Percentiles rank a stretch among this genome's conserved stretches.
These are phyloP conservation scores for Cryptocephalus primarius DNA, from an alignment of 2,888 invertebrate species.

Conservation along the genomic window DNA sequence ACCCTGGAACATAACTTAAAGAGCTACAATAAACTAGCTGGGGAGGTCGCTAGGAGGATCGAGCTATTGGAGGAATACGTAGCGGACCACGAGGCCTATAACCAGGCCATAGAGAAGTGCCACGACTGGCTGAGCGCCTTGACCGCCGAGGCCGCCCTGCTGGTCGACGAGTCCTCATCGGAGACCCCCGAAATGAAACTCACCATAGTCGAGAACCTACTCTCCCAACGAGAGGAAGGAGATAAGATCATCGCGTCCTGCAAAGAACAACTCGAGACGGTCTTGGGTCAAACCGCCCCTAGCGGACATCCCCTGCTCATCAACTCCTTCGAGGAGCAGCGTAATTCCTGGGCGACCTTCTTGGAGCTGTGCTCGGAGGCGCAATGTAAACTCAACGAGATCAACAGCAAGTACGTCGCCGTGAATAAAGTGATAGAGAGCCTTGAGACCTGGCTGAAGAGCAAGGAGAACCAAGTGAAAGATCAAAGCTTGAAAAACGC, in stretches of 20 bases:
- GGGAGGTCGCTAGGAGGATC: constrained; percentile 57
- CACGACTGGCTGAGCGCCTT: constrained; percentile 74
- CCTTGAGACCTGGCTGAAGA: constrained; percentile 75
- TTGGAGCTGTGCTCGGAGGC: constrained; percentile 59
- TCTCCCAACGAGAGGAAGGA: constrained; percentile 62
- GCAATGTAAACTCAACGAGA: constrained; percentile 59
- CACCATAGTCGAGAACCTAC: constrained; percentile 61
- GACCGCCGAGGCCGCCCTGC: constrained; percentile 64
- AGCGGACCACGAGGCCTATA: constrained; percentile 69
- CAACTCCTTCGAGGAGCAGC: constrained; percentile 63
- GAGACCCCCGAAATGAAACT: constrained; percentile 70
- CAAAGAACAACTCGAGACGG: constrained; percentile 57
- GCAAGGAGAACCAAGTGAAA: constrained; percentile 74
- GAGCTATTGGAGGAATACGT: constrained; percentile 60
- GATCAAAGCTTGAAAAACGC: constrained; percentile 83
- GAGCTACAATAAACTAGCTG: constrained; percentile 57
- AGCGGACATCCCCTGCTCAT: constrained; percentile 64
- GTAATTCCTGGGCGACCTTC: constrained; percentile 65
- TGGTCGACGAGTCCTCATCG: constrained; percentile 67
- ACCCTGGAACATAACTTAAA: constrained; percentile 63
- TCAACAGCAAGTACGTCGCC: constrained; percentile 71
- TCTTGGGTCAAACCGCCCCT: constrained; percentile 66
- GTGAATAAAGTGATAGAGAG: constrained; percentile 68
- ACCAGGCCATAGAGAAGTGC: constrained; percentile 70
- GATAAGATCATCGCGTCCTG: constrained; percentile 60